Evolutionary conservation across 2,888 invertebrate species (phyloP).

Genomic region (Endomychus coccineus): DNA sequence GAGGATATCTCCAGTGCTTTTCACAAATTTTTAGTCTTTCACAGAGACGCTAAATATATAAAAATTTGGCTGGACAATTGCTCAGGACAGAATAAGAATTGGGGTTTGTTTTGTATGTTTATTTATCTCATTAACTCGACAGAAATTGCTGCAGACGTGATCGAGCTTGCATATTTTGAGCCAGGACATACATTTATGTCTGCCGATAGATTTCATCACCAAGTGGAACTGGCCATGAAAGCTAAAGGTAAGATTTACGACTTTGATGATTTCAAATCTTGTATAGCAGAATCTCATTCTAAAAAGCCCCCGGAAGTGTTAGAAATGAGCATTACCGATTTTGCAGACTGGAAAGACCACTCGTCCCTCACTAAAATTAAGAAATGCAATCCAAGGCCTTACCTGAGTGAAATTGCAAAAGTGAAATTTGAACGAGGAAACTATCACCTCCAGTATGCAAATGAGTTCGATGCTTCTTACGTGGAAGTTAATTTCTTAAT

Average conservation of each 20-base stretch:
- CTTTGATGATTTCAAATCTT: conserved; percentile 15
- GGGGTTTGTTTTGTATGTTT: conserved; percentile 18
- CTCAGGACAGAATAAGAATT: conserved; percentile 21
- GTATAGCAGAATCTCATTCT: conserved; percentile 15
- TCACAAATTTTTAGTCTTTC: conserved; percentile 14
- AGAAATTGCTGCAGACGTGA: conserved; percentile 10
- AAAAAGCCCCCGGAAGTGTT: conserved; percentile 16
- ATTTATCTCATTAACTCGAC: conserved; percentile 18
- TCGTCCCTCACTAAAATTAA: no score
- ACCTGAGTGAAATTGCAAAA: no score
- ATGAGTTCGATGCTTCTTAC: no score
- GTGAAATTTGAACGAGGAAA: no score
- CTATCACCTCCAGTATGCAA: no score
- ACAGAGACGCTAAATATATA: conserved; percentile 15
- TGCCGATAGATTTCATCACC: conserved; percentile 20
- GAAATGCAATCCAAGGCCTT: no score
- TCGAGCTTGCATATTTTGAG: conserved; percentile 20
- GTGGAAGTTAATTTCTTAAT: no score
- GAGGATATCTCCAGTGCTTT: conserved; percentile 24
- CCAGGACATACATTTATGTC: conserved; percentile 23
- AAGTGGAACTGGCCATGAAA: conserved; percentile 18
- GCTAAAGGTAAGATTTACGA: conserved; percentile 17
- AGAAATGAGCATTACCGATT: conserved; percentile 15
- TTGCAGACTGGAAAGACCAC: conserved; percentile 16
- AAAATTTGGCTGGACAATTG: conserved; percentile 22